Evolutionary conservation across 2,113 vertebrate species (phyloP).

Genomic region (Takifugu bimaculatus): DNA sequence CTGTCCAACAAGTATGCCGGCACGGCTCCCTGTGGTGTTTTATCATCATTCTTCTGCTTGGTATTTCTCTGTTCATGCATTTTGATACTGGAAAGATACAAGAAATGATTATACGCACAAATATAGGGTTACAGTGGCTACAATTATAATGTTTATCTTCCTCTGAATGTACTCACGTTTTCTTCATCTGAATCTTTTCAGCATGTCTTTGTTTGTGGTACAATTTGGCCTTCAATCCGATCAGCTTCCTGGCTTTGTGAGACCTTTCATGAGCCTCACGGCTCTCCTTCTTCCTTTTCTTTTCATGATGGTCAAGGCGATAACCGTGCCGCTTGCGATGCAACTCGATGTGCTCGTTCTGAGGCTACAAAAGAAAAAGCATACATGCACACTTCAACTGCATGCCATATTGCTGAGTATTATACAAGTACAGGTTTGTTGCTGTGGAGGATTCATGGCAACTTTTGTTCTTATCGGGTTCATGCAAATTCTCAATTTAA

Average conservation of each 20-base stretch:
- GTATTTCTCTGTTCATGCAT: constrained; percentile 98
- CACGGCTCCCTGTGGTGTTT: constrained; percentile 92
- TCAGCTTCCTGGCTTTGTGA: constrained; percentile 93
- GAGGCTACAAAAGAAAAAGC: constrained; percentile 76
- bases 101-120: background rate
- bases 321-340: constrained; percentile 94
- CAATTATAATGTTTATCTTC: background rate
- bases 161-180: constrained; percentile 82
- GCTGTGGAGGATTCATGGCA: background rate
- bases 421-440: background rate
- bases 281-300: constrained; percentile 92
- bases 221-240: constrained; percentile 95
- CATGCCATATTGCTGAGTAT: background rate
- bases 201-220: constrained; percentile 96
- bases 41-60: constrained; percentile 92
- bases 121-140: too few relatives aligned
- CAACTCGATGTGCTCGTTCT: constrained; percentile 96
- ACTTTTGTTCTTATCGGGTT: background rate
- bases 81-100: constrained; percentile 81
- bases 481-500: background rate
- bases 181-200: constrained; percentile 99
- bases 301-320: constrained; percentile 95
- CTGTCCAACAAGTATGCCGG: constrained; percentile 94
- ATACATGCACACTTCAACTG: background rate
- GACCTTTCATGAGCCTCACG: constrained; percentile 92